phyloP scores from a whole-genome alignment of 2,797 vertebrate genomes.

The Tachyglossus aculeatus region DNA sequence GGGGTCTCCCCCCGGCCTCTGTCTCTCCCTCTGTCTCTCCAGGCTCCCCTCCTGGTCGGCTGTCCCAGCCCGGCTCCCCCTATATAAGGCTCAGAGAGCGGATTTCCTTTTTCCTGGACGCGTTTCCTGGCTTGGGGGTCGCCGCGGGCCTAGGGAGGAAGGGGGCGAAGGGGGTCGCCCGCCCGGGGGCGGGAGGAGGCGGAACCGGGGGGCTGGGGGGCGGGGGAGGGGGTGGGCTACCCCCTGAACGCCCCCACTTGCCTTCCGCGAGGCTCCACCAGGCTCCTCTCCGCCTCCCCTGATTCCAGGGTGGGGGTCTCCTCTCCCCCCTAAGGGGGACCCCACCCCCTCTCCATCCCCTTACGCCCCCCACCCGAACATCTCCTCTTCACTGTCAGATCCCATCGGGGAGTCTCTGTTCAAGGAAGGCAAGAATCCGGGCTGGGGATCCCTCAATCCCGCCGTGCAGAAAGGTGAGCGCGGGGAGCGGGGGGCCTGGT shows the following conservation, averaged over 20 bases:
- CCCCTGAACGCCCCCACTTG: background rate
- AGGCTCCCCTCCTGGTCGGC: background rate
- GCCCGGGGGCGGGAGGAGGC: background rate
- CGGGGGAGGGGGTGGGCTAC: background rate
- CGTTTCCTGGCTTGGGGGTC: slow-evolving; percentile 92
- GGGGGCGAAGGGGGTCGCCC: slow-evolving; percentile 62
- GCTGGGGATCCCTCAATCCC: slow-evolving; percentile 90
- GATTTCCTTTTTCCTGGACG: slow-evolving; percentile 99
- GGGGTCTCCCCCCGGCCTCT: slow-evolving; percentile 24
- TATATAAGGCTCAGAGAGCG: slow-evolving; percentile 91
- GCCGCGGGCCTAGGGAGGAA: slow-evolving; percentile 32
- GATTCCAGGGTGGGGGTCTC: slow-evolving; percentile 1
- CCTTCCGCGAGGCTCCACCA: background rate
- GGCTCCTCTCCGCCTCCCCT: background rate
- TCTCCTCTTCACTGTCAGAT: slow-evolving; percentile 78
- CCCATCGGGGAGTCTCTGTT: slow-evolving; percentile 89
- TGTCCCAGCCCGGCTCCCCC: slow-evolving; percentile 47
- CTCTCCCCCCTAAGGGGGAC: background rate
- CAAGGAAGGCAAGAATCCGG: slow-evolving; percentile 90
- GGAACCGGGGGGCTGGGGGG: slow-evolving; percentile 17
- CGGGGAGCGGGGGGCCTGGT: too few species aligned
- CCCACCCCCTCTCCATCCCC: too few species aligned
- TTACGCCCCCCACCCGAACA: slow-evolving; percentile 13
- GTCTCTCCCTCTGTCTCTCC: background rate
- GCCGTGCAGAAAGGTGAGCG: slow-evolving; percentile 96